Evolutionary conservation across 2,113 vertebrate genomes (phyloP).

Genomic region (Zingel zingel): DNA sequence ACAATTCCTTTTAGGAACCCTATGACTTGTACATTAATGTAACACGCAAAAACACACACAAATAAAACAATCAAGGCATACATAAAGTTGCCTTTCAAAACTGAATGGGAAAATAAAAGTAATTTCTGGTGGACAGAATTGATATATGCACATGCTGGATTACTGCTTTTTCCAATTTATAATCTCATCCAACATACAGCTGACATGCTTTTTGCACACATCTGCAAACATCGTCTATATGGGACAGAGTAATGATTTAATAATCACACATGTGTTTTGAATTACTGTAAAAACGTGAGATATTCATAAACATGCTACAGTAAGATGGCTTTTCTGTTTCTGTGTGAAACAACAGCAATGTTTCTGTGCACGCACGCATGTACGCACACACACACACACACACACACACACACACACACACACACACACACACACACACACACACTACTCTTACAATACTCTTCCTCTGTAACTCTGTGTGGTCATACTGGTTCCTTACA

Average conservation of each 20-base stretch:
- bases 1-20: too few species aligned
- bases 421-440: conserved; percentile 1
- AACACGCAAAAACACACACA: neutral
- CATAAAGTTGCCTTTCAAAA: neutral
- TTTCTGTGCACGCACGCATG: neutral
- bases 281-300: conserved; percentile 18
- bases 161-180: neutral
- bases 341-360: too few species aligned
- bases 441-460: neutral
- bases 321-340: conserved; percentile 10
- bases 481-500: conserved; percentile 32
- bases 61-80: conserved; percentile 2
- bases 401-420: too few species aligned
- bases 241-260: conserved; percentile 43
- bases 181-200: neutral
- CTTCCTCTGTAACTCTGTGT: neutral
- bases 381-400: neutral
- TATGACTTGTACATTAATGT: too few species aligned
- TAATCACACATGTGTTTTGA: conserved; percentile 32
- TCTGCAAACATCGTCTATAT: conserved; percentile 24
- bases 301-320: conserved; percentile 39
- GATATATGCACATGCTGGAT: neutral
- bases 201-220: conserved; percentile 20
- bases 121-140: neutral
- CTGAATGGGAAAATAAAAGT: neutral